Conservation (phyloP, 2,888 invertebrate species). For the Sphaerophoria taeniata region DNA sequence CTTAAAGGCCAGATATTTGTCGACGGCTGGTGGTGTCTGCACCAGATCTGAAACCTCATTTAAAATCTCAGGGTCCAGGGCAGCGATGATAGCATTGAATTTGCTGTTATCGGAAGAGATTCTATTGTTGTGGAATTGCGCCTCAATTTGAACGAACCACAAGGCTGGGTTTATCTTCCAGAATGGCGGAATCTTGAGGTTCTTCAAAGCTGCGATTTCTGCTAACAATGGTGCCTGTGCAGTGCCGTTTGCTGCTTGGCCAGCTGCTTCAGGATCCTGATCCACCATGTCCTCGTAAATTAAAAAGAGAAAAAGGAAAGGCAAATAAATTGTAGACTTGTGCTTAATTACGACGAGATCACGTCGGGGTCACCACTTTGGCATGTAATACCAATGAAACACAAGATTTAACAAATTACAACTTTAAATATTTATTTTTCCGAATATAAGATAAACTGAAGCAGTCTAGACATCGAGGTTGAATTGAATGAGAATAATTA, state of each 20-base stretch:
- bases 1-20: constrained; percentile 15
- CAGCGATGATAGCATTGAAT: constrained; percentile 18
- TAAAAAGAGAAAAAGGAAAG: too few relatives aligned
- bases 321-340: too few relatives aligned
- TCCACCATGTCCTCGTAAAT: too few relatives aligned
- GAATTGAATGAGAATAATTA: too few relatives aligned
- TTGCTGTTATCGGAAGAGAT: constrained; percentile 15
- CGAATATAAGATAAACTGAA: too few relatives aligned
- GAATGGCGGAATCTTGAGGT: background rate
- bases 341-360: too few relatives aligned
- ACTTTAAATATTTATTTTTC: too few relatives aligned
- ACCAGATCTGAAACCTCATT: background rate
- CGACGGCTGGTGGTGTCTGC: background rate
- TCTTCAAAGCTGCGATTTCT: background rate
- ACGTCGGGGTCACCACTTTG: too few relatives aligned
- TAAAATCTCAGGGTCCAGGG: background rate
- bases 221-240: background rate
- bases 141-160: constrained; percentile 20
- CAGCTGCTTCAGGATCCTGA: too few relatives aligned
- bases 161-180: constrained; percentile 16
- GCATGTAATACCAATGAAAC: too few relatives aligned
- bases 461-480: too few relatives aligned
- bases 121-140: constrained; percentile 19
- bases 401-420: too few relatives aligned
- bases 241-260: background rate